Percentiles rank a stretch among this genome's conserved stretches.
These are phyloP conservation scores for Chaetodon trifasciatus DNA, from an alignment of 2,797 vertebrate genomes.

Conservation along the genomic window DNA sequence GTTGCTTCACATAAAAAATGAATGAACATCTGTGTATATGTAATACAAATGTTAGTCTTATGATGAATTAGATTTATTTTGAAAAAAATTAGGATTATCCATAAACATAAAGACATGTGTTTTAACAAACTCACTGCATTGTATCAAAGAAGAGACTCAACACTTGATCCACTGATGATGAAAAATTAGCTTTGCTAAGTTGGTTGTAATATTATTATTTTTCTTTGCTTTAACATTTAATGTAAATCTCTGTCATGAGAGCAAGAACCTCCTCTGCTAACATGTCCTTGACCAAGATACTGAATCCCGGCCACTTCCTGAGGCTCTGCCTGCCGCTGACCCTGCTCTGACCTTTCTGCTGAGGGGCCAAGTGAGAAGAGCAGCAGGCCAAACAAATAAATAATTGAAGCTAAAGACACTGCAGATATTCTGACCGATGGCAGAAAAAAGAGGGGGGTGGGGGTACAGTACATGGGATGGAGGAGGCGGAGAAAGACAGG, in stretches of 20 bases:
- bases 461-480: constrained; percentile 2
- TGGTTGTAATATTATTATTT: background rate
- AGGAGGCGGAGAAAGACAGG: constrained; percentile 41
- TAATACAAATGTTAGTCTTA: no score
- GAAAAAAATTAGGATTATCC: background rate
- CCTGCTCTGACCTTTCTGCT: constrained; percentile 55
- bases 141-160: background rate
- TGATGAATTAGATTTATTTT: background rate
- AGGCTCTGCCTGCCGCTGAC: constrained; percentile 33
- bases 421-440: constrained; percentile 48
- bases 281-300: constrained; percentile 26
- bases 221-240: background rate
- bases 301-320: constrained; percentile 35
- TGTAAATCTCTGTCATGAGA: constrained; percentile 2
- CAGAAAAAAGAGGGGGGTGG: background rate
- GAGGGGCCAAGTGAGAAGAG: constrained; percentile 43
- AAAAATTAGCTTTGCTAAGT: background rate
- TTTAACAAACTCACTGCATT: background rate
- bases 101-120: background rate
- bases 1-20: no score
- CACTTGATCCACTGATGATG: background rate
- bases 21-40: no score
- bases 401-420: constrained; percentile 51
- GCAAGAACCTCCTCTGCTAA: constrained; percentile 12
- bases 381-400: constrained; percentile 39